Evolutionary conservation across 2,113 vertebrate genomes (phyloP).

Genomic region (Urocitellus parryii): DNA sequence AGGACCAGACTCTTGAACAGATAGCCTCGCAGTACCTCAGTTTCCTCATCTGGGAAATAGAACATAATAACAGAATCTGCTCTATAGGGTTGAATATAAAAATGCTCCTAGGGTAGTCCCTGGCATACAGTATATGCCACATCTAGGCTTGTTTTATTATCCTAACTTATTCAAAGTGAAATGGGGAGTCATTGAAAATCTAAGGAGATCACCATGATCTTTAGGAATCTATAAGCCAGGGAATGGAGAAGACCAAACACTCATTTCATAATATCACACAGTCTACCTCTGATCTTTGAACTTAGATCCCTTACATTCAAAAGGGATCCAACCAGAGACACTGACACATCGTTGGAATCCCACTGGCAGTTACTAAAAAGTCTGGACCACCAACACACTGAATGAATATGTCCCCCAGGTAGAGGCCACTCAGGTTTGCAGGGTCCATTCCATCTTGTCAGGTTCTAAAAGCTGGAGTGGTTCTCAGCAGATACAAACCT

Average conservation of each 20-base stretch:
- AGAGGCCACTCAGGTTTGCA: neutral
- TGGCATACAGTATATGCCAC: neutral
- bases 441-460: neutral
- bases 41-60: neutral
- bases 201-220: neutral
- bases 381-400: neutral
- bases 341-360: neutral
- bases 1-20: neutral
- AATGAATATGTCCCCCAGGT: neutral
- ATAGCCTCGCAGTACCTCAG: neutral
- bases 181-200: neutral
- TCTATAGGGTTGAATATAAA: neutral
- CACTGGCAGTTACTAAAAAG: neutral
- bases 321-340: too few relatives aligned
- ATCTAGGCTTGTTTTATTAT: neutral
- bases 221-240: neutral
- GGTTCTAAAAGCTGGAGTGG: neutral
- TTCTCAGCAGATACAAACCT: neutral
- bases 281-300: neutral
- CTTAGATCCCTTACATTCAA: neutral
- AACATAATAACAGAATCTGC: neutral
- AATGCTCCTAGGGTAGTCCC: neutral
- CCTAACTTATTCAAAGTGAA: neutral
- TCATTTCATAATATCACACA: neutral
- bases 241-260: neutral